phyloP scores from a whole-genome alignment of 2,797 vertebrate genomes.

The Odontamblyopus lacepedii region DNA sequence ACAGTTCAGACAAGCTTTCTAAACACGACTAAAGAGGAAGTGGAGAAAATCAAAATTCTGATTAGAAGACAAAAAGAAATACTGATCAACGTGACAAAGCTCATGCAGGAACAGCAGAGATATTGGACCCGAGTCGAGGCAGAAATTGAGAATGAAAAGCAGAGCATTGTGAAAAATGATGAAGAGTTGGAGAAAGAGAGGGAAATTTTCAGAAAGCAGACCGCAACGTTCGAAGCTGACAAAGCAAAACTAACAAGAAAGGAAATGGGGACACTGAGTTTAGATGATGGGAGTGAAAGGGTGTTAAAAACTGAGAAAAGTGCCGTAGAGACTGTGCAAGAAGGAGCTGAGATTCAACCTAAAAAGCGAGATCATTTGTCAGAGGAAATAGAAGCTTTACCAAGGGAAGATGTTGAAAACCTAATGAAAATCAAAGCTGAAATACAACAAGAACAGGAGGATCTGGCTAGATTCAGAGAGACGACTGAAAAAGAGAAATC shows the following conservation, averaged over 20 bases:
- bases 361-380: no score
- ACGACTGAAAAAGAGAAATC: conserved; percentile 5
- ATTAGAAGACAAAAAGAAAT: conserved; percentile 28
- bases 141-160: neutral
- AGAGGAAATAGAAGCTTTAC: neutral
- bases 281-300: neutral
- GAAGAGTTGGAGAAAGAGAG: neutral
- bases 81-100: conserved; percentile 1
- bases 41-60: conserved; percentile 17
- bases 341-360: neutral
- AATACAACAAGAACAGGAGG: conserved; percentile 24
- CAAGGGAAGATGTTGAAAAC: no score
- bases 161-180: neutral
- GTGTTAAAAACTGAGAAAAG: neutral
- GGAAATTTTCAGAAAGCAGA: neutral
- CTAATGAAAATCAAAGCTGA: conserved; percentile 11
- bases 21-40: neutral
- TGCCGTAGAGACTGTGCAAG: neutral
- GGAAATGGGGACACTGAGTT: neutral
- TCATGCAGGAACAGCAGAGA: conserved; percentile 7
- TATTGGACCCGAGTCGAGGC: neutral
- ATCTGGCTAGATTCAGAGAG: conserved; percentile 10
- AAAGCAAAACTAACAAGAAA: neutral
- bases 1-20: neutral
- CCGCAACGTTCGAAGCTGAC: neutral